These are phyloP conservation scores for Creontiades dilutus DNA, from an alignment of 2,888 invertebrate genomes.

Conservation along the genomic window DNA sequence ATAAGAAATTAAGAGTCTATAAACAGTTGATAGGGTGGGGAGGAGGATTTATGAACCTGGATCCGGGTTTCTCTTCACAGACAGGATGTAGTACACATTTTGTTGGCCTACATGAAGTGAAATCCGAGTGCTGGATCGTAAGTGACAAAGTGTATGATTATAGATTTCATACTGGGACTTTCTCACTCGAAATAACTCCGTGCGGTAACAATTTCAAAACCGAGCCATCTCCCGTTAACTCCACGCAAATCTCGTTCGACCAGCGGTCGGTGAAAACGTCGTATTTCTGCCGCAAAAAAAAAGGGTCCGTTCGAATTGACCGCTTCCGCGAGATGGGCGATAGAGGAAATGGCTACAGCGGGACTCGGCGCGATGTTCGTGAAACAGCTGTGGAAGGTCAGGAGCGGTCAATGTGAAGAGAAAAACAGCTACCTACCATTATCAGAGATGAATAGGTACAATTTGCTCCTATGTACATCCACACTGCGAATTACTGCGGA, in stretches of 20 bases:
- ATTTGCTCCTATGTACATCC: no score
- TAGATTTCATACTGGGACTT: background rate
- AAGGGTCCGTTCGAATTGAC: background rate
- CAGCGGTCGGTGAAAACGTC: background rate
- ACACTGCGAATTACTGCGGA: no score
- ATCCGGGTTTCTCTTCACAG: no score
- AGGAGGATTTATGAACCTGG: no score
- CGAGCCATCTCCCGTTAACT: slow-evolving; percentile 13
- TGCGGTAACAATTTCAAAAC: background rate
- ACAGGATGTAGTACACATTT: no score
- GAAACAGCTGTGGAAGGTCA: slow-evolving; percentile 11
- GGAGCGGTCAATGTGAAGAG: background rate
- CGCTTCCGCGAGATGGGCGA: background rate
- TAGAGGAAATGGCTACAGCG: background rate
- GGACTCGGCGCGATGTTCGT: background rate
- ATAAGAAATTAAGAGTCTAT: no score
- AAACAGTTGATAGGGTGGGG: no score
- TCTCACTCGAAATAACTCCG: background rate
- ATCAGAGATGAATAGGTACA: no score
- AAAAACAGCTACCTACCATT: no score
- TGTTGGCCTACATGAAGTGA: background rate
- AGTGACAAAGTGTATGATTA: background rate
- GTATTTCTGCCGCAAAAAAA: background rate
- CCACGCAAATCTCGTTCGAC: background rate
- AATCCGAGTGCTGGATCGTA: background rate